Base-by-base conservation (phyloP, 2,797 vertebrate genomes). In the Sebastes dallii region DNA sequence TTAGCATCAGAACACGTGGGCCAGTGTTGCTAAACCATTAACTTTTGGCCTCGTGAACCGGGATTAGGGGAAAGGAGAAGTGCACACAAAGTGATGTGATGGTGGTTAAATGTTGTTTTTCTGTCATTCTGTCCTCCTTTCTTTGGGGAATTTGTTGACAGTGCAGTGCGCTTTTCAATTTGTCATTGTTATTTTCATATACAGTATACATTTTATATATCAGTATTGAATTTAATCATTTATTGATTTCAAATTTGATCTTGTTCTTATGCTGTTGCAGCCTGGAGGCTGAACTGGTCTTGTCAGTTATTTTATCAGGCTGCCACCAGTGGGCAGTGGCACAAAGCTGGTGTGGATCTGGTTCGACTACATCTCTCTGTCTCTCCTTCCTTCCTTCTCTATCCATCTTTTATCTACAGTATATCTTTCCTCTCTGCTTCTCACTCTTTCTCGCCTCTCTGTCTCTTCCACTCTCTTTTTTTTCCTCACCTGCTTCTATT, bases 281-380 rank as follows among this genome's bases (percentile, higher is more conserved):
- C 77, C 42, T 36, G 11, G 75, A 50, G 65, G 36, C 71, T 82
- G 72, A 81, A 77, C 71, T 87, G 72, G 72, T 82, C 60, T 83
- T 80, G 78, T 93, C 87, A 91, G 95, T 95, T 95, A 94, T 95
- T 95, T 95, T 94, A 88, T 91, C 90, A 86, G 92, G 70, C 94
- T 94, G 88, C 96, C 95, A 96, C 94, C 94, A 96, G 95, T 96
- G 95, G 95, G 95, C 95, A 96, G 95, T 95, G 95, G 90, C 95
- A 96, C 92, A 92, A 95, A 95, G 95, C 94, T 85, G 89, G 87
- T 92, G 83, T 88, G 52, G 78, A 80, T 84, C 46, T 75, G 72
- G 75, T 88, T 75, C 22, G 52, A 72, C 80, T 90, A 30, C 82
- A 20, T 74, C 80, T 83, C 85, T 75, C 74, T 79, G 59, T 82